These are phyloP conservation scores for Hylaeus anthracinus DNA, from an alignment of 1,140 invertebrate genomes.

Conservation along the genomic window DNA sequence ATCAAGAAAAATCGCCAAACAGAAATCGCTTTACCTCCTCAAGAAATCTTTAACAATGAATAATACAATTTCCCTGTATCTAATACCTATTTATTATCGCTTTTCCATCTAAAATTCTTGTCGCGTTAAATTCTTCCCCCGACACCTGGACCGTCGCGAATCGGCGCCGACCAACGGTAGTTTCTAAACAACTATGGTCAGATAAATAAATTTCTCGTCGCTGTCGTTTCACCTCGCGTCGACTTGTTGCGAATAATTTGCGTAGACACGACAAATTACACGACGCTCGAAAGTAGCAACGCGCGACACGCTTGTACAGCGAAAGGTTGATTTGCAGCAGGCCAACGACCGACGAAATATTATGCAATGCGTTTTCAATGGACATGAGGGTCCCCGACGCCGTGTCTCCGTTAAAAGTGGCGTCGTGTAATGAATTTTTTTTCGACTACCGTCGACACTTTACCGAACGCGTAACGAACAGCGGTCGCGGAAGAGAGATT, in stretches of 20 bases:
- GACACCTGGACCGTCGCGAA: background rate
- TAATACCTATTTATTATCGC: no score
- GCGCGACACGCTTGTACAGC: background rate
- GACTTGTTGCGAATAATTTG: background rate
- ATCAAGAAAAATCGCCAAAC: no score
- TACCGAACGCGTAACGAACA: no score
- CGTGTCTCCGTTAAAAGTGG: no score
- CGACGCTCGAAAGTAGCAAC: background rate
- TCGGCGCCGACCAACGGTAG: background rate
- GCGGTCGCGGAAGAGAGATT: no score
- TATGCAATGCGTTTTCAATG: slow-evolving; percentile 30
- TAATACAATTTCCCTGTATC: no score
- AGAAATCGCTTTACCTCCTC: no score
- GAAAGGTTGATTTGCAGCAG: slow-evolving; percentile 11
- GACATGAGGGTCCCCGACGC: background rate
- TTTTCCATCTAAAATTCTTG: background rate
- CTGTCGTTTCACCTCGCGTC: background rate
- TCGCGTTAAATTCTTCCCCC: background rate
- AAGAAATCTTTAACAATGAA: no score
- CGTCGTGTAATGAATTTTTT: no score
- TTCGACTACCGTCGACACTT: no score
- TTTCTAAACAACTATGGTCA: background rate
- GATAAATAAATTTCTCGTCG: background rate
- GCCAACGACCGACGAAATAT: slow-evolving; percentile 16
- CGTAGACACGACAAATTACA: slow-evolving; percentile 1